Base-by-base conservation (phyloP, 2,888 invertebrate genomes). In the Pollenia griseotomentosa region DNA sequence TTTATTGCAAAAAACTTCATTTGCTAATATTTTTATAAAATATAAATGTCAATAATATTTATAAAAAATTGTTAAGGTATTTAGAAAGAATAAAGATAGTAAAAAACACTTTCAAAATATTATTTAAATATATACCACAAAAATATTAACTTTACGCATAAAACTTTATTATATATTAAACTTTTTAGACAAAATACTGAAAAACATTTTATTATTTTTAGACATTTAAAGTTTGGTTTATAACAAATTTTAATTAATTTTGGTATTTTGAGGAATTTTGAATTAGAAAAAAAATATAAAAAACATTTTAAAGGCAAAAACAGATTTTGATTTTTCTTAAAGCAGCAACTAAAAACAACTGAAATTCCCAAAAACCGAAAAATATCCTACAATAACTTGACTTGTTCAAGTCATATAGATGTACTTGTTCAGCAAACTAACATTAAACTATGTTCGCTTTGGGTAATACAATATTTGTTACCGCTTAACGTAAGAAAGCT, bases 31-130 rank as follows among this genome's bases (percentile, higher is more conserved):
- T 19, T 51, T 33, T 59, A 66, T 53, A 74, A 42, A 16, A 19
- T 16, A 40, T 55, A 63, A 12, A 78, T 59, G 51, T 78, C 68
- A 68, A 61, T 42, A 70, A 68, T 68, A 59, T 55, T 78, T 61
- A 53, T 51, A 40, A 16, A 57, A 61, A 53, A 33, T n/a, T 19
- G 5, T 23, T 40, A 73, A 44, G 8, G 16, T 42, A 16, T 2
- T 40, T 33, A 33, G 23, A 10, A 10, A 46, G 16, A 23, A 75
- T 19, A 73, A 14, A 75, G 14, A 33, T 48, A 23, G 19, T 16
- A 16, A 53, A 66, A 55, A 44, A 74, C 8, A 19, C 33, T 75
- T 61, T 46, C 33, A 63, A 57, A 14, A 44, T 19, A 11, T 2
- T 16, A 57, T 53, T 33, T 78, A 48, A 48, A 73, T 14, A 12